Evolutionary conservation across 2,113 vertebrate species (phyloP).

Genomic region (Rhodinocichla rosea): DNA sequence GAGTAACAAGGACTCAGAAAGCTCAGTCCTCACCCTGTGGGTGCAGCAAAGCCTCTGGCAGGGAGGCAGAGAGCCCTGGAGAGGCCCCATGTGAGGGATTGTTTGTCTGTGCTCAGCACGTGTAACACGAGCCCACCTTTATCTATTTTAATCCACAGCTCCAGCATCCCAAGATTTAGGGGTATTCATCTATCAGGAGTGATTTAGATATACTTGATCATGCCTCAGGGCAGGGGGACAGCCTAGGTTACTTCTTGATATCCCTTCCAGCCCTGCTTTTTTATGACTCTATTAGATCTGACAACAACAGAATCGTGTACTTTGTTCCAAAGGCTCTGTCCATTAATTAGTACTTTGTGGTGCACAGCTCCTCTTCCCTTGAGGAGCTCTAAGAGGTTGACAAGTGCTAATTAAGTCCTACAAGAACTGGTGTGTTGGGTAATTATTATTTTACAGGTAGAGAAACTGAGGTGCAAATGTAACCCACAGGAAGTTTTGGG

Average conservation of each 20-base stretch:
- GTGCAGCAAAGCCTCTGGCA: background rate
- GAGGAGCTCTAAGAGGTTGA: slow-evolving; percentile 60
- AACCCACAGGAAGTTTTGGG: slow-evolving; percentile 61
- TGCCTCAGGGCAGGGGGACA: slow-evolving; percentile 48
- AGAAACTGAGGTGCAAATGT: slow-evolving; percentile 59
- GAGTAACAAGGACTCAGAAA: background rate
- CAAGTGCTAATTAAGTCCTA: slow-evolving; percentile 67
- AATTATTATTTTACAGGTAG: slow-evolving; percentile 68
- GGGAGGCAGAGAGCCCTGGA: background rate
- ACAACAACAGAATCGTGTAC: slow-evolving; percentile 53
- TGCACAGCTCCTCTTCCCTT: slow-evolving; percentile 49
- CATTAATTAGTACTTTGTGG: slow-evolving; percentile 66
- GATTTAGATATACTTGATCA: slow-evolving; percentile 50
- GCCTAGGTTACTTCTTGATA: slow-evolving; percentile 36
- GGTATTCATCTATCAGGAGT: slow-evolving; percentile 37
- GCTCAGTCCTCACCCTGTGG: rapidly evolving
- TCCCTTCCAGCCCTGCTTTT: slow-evolving; percentile 49
- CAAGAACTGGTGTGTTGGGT: slow-evolving; percentile 52
- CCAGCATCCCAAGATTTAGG: slow-evolving; percentile 4
- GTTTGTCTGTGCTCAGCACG: rapidly evolving
- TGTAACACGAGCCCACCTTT: background rate
- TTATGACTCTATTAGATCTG: slow-evolving; percentile 58
- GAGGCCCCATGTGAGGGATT: background rate
- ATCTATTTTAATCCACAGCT: background rate
- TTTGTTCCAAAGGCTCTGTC: slow-evolving; percentile 55